Conservation (phyloP, 2,888 invertebrate species). For the Micropterix aruncella region DNA sequence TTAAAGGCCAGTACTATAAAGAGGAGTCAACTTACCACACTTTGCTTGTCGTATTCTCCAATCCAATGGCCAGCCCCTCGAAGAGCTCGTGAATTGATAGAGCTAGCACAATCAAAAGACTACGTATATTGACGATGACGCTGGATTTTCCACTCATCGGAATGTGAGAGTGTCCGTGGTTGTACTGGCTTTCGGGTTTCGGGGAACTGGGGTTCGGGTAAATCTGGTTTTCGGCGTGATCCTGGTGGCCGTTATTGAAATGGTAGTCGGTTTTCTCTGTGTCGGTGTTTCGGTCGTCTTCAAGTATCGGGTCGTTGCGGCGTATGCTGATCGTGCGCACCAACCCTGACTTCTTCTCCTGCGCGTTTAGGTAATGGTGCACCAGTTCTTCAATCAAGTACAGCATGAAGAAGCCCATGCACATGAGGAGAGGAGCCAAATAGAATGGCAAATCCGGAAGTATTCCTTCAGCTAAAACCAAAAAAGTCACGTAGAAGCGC, state of each 20-base stretch:
- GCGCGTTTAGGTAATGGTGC: conserved; percentile 48
- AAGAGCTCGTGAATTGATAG: conserved; percentile 77
- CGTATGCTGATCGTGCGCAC: conserved; percentile 32
- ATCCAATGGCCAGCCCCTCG: conserved; percentile 72
- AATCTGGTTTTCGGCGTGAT: conserved; percentile 14
- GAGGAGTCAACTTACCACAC: conserved; percentile 30
- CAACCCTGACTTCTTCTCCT: conserved; percentile 26
- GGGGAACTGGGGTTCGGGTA: neutral
- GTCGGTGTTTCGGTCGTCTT: conserved; percentile 10
- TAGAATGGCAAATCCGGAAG: conserved; percentile 43
- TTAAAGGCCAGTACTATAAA: no score
- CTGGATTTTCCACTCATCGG: conserved; percentile 25
- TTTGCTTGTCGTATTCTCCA: conserved; percentile 43
- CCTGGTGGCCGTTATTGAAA: neutral
- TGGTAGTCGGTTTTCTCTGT: conserved; percentile 2
- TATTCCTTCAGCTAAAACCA: conserved; percentile 21
- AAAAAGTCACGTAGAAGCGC: conserved; percentile 5
- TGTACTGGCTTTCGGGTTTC: conserved; percentile 19
- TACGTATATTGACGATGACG: conserved; percentile 46
- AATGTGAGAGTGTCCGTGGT: conserved; percentile 33
- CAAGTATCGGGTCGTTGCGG: conserved; percentile 18
- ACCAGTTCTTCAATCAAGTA: conserved; percentile 69
- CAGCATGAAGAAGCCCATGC: conserved; percentile 62
- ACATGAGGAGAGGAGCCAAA: conserved; percentile 57
- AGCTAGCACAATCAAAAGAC: conserved; percentile 67